phyloP scores from a whole-genome alignment of 2,113 vertebrate species.

The Nycticorax nycticorax region DNA sequence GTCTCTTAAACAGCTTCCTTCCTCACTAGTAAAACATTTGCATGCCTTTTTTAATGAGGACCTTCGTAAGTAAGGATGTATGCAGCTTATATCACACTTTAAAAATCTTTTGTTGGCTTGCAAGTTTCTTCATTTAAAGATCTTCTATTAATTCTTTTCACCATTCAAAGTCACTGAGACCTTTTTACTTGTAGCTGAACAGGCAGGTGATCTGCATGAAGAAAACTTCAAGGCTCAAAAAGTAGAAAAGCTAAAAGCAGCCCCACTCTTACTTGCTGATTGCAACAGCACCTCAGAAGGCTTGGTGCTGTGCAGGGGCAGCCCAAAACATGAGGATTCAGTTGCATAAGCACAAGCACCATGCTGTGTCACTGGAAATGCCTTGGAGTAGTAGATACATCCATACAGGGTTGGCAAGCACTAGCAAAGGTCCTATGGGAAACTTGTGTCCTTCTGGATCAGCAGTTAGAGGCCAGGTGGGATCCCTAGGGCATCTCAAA shows the following conservation, averaged over 20 bases:
- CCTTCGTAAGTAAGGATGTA: neutral
- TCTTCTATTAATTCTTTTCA: neutral
- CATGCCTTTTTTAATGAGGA: neutral
- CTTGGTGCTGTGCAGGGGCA: neutral
- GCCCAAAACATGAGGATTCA: neutral
- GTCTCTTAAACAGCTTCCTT: neutral
- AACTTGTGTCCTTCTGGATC: neutral
- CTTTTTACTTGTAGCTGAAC: neutral
- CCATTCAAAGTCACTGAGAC: neutral
- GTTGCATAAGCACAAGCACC: neutral
- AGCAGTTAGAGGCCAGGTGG: neutral
- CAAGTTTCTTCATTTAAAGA: neutral
- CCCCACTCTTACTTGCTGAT: neutral
- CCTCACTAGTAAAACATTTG: neutral
- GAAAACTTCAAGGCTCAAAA: neutral
- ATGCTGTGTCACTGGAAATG: neutral
- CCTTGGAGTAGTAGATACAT: neutral
- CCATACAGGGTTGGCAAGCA: neutral
- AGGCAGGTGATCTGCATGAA: neutral
- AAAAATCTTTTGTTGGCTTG: neutral
- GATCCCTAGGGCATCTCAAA: neutral
- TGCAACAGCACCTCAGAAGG: neutral
- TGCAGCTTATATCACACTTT: neutral
- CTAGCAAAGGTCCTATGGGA: neutral
- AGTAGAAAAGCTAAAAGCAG: neutral